Percentiles rank a stretch among this genome's conserved stretches.
Evolutionary conservation across 2,888 invertebrate species (phyloP).

Genomic region (Lapara coniferarum): DNA sequence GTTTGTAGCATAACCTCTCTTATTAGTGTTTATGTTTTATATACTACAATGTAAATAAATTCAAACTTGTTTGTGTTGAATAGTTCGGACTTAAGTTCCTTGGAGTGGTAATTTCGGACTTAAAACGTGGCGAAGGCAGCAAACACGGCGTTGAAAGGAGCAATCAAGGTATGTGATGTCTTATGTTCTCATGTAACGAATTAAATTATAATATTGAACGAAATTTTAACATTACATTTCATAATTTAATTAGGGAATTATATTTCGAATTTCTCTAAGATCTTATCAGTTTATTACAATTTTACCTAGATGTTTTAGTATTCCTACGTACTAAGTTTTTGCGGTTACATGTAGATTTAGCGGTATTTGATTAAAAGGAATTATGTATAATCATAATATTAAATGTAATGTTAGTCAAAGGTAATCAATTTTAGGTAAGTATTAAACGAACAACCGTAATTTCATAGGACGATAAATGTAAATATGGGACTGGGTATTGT

Average conservation of each 20-base stretch:
- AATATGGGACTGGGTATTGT: no score
- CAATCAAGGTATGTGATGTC: not conserved
- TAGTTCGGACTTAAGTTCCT: not conserved
- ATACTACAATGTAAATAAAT: constrained; percentile 16
- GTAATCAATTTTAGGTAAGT: no score
- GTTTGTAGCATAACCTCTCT: constrained; percentile 26
- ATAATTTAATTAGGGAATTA: not conserved
- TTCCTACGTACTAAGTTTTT: no score
- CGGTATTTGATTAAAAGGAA: no score
- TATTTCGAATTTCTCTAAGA: not conserved
- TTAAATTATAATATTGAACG: not conserved
- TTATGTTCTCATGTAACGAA: not conserved
- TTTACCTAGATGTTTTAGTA: no score
- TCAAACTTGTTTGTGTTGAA: constrained; percentile 2
- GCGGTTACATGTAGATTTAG: no score
- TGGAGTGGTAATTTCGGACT: not conserved
- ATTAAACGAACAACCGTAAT: no score
- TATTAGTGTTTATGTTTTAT: constrained; percentile 30
- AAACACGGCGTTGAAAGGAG: not conserved
- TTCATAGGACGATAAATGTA: no score
- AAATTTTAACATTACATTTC: not conserved
- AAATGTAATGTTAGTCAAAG: no score
- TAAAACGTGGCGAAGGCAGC: not conserved
- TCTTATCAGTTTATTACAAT: not conserved
- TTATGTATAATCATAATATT: no score